These are phyloP conservation scores for Mormyrops attenuatus DNA, from an alignment of 2,797 vertebrate species.

Conservation along the genomic window DNA sequence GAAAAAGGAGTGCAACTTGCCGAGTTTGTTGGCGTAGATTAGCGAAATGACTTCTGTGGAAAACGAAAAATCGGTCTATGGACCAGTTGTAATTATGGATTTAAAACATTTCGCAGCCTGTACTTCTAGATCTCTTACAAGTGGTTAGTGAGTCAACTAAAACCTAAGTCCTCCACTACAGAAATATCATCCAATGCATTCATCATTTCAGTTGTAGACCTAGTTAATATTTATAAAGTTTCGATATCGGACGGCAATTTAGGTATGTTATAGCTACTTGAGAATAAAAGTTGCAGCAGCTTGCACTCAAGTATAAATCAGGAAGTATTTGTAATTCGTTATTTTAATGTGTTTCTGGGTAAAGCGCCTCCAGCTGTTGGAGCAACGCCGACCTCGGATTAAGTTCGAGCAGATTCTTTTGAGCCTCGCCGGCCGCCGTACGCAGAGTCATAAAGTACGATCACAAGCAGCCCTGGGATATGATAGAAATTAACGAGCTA, in stretches of 20 bases:
- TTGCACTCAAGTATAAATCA: background rate
- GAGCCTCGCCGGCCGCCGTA: background rate
- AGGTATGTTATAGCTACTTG: background rate
- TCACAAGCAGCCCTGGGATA: background rate
- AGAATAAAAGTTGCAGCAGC: background rate
- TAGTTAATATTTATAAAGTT: background rate
- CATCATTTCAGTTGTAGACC: background rate
- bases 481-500: background rate
- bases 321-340: background rate
- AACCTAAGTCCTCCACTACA: background rate
- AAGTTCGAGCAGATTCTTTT: background rate
- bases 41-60: background rate
- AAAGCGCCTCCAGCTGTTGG: background rate
- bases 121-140: background rate
- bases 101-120: background rate
- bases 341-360: background rate
- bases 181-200: background rate
- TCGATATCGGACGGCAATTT: background rate
- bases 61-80: background rate
- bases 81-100: background rate
- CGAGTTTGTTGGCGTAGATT: background rate
- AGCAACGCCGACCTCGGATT: background rate
- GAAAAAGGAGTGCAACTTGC: background rate
- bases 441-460: background rate
- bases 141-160: background rate